These are phyloP conservation scores for Palythoa caribaeorum DNA, from an alignment of 92 coral and sea anemone species.

Conservation along the genomic window DNA sequence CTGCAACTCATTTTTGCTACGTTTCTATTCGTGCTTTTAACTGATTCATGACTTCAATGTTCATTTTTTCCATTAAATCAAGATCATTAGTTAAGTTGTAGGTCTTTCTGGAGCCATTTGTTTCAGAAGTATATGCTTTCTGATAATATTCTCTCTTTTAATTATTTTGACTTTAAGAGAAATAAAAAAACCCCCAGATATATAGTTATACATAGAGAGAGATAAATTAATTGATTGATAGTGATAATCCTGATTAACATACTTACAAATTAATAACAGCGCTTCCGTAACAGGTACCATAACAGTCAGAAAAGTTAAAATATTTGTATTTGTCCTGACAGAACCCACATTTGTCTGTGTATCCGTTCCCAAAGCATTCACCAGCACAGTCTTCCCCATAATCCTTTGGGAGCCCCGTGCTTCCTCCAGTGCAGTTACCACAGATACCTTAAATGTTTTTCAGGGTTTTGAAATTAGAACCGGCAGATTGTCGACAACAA, in stretches of 20 bases:
- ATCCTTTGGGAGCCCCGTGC: neutral
- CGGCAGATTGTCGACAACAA: too few relatives aligned
- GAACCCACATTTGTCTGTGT: neutral
- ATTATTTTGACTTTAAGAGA: neutral
- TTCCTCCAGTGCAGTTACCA: conserved; percentile 12
- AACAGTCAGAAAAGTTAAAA: neutral
- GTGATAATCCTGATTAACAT: neutral
- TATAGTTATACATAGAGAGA: too few relatives aligned
- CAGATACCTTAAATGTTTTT: neutral
- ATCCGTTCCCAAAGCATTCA: neutral
- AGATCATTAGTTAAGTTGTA: too few relatives aligned
- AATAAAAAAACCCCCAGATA: neutral
- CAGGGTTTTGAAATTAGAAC: too few relatives aligned
- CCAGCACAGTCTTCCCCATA: conserved; percentile 6
- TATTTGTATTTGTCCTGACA: neutral
- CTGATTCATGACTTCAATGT: too few relatives aligned
- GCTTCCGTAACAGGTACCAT: neutral
- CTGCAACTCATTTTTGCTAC: too few relatives aligned
- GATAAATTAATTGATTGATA: too few relatives aligned
- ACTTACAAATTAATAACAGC: neutral
- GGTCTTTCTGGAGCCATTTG: neutral
- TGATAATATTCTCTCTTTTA: neutral
- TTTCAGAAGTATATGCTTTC: neutral
- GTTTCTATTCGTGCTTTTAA: too few relatives aligned
- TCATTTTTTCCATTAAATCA: too few relatives aligned